These are phyloP conservation scores for Eupithecia insigniata DNA, from an alignment of 2,888 invertebrate species.

Conservation along the genomic window DNA sequence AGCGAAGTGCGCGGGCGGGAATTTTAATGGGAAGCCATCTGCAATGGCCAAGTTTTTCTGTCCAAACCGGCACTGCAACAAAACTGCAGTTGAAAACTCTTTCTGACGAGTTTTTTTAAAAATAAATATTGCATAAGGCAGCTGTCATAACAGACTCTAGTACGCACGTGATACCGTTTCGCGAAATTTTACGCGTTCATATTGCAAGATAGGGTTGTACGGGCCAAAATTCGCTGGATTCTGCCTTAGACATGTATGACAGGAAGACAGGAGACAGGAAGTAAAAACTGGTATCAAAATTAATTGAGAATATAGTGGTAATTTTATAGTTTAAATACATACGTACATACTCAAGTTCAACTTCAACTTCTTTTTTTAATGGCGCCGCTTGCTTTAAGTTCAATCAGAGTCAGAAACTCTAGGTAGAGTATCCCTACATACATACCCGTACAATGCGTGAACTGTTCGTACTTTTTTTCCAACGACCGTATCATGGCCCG, in stretches of 20 bases:
- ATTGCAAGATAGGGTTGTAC: conserved; percentile 27
- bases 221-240: conserved; percentile 8
- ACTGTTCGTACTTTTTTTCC: no score
- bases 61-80: conserved; percentile 53
- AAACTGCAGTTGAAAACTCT: conserved; percentile 56
- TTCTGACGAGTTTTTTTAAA: conserved; percentile 49
- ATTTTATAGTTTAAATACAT: no score
- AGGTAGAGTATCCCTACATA: no score
- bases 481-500: background rate
- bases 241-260: no score
- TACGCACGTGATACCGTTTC: conserved; percentile 37
- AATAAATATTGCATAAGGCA: conserved; percentile 48
- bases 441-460: no score
- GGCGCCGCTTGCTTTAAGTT: no score
- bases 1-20: conserved; percentile 71
- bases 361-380: no score
- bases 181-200: conserved; percentile 31
- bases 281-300: no score
- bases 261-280: no score
- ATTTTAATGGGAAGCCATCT: conserved; percentile 74
- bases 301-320: no score
- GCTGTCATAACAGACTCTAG: conserved; percentile 43
- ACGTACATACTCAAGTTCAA: no score
- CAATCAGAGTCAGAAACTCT: no score
- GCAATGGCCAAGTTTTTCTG: conserved; percentile 56